Evolutionary conservation across 92 coral and sea anemone genomes (phyloP), one percentile per base, ranked within the genome.

Genomic region (Meandrina meandrites): DNA sequence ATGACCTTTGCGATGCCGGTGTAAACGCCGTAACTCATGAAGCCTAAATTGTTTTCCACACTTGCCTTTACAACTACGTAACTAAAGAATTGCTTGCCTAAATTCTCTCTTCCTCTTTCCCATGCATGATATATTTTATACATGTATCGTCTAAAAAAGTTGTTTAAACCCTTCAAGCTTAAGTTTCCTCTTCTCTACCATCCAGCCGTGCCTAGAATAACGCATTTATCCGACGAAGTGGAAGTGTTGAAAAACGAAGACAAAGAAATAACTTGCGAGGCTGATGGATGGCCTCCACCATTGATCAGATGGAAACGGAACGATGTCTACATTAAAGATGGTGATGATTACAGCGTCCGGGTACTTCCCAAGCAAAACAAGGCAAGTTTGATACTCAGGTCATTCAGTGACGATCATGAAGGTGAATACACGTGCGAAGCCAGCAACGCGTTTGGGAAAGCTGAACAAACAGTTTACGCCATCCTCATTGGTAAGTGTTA

Each of bases 351-450:
- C 73, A 56, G 75, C 62, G 58, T 56, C 28, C 24, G 58, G 45
- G 36, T 8, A 22, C 30, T 35, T 62, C 70, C 76, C 5, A 75
- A 53, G 6, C 14, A 70, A 18, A 73, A 62, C 47, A 40, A 64
- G 30, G 81, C 75, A 17, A 62, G n/a, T 17, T 51, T 88, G 57
- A 42, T n/a, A 56, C 75, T 88, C 34, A 62, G n/a, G 15, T 72
- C 82, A 22, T 53, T 35, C 2, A n/a, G 57, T 13, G 15, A 34
- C 17, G 13, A 28, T n/a, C 64, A 76, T 19, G 83, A 31, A 10
- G 91, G 80, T 16, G 24, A 27, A 12, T 88, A 76, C 79, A 28
- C 50, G 22, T 88, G 91, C 31, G 87, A 75, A 47, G 91, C 91
- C 14, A 69, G 47, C n/a, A 88, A 84, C 27, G 66, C 73, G 12